These are phyloP conservation scores for Lysiphlebus fabarum DNA, from an alignment of 1,140 invertebrate species.

Conservation along the genomic window DNA sequence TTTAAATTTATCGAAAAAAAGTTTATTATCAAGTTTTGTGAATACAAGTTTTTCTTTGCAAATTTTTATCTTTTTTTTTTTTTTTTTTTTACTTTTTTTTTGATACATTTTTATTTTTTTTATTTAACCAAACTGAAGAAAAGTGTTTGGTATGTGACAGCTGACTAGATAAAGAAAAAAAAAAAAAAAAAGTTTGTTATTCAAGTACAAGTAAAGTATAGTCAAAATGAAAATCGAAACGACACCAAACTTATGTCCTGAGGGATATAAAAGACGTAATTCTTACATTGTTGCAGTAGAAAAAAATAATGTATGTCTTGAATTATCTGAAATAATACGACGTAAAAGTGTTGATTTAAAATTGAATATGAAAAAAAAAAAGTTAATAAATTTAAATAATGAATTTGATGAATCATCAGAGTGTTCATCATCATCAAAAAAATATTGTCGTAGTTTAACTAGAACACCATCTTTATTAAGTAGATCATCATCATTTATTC, in stretches of 20 bases:
- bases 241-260: conserved; percentile 11
- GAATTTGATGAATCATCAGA: conserved; percentile 33
- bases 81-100: neutral
- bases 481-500: conserved; percentile 22
- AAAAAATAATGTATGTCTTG: conserved; percentile 29
- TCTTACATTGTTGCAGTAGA: conserved; percentile 39
- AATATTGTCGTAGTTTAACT: conserved; percentile 22
- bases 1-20: no score
- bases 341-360: conserved; percentile 4
- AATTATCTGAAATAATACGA: conserved; percentile 22
- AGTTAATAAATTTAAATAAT: conserved; percentile 20
- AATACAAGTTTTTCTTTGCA: no score
- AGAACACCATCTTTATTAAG: conserved; percentile 29
- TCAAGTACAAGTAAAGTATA: conserved; percentile 1
- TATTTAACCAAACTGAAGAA: neutral
- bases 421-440: conserved; percentile 26
- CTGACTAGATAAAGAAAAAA: neutral
- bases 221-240: conserved; percentile 13
- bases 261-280: conserved; percentile 32
- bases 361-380: conserved; percentile 10
- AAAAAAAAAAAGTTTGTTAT: conserved; percentile 10
- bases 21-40: no score
- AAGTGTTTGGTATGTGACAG: neutral
- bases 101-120: neutral
- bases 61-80: no score